Conservation (phyloP, 1,140 invertebrate genomes). For the Drosophila kikkawai region DNA sequence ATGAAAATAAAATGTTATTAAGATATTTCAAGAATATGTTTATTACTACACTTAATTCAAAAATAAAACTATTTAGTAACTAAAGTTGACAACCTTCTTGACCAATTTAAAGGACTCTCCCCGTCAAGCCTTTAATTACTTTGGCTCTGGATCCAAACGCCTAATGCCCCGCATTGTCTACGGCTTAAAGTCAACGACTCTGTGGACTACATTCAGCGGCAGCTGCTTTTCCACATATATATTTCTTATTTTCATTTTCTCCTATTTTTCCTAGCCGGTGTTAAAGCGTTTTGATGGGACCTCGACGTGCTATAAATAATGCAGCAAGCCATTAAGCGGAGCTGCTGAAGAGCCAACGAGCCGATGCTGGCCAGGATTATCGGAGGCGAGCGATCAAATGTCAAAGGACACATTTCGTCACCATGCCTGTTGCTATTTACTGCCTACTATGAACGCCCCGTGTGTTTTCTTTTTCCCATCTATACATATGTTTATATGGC, state of each 20-base stretch:
- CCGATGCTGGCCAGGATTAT: conserved; percentile 62
- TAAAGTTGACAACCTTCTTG: neutral
- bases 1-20: too few relatives aligned
- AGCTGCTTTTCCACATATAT: conserved; percentile 3
- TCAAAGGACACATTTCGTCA: conserved; percentile 84
- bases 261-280: conserved; percentile 16
- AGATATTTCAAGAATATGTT: rapidly evolving
- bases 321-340: conserved; percentile 72
- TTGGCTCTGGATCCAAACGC: conserved; percentile 21
- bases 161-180: conserved; percentile 74
- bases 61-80: neutral
- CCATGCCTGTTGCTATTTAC: conserved; percentile 73
- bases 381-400: conserved; percentile 76
- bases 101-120: conserved; percentile 1
- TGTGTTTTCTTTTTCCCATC: conserved; percentile 48
- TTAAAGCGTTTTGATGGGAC: conserved; percentile 76
- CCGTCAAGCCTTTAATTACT: conserved; percentile 40
- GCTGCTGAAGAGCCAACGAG: conserved; percentile 62
- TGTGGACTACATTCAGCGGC: conserved; percentile 45
- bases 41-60: too few relatives aligned
- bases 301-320: conserved; percentile 74
- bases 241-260: conserved; percentile 8
- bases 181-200: conserved; percentile 73
- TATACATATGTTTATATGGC: conserved; percentile 64
- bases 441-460: conserved; percentile 55